Conservation (phyloP, 2,797 vertebrate species). For the Pelodytes ibericus region DNA sequence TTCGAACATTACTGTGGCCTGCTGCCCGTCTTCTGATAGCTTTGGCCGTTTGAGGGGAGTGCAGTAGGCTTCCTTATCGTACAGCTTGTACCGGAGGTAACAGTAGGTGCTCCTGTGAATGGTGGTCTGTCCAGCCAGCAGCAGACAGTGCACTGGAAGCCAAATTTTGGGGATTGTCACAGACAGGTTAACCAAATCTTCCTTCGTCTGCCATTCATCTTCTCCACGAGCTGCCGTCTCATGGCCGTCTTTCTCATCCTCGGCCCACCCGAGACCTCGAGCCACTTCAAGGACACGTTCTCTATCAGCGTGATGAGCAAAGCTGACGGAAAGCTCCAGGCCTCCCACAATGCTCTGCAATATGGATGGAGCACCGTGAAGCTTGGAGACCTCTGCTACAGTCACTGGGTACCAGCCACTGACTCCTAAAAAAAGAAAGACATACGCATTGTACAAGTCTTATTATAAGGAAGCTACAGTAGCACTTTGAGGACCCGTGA, state of each 20-base stretch:
- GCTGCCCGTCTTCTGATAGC: constrained; percentile 61
- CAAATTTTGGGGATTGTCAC: constrained; percentile 82
- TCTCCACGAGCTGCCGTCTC: constrained; percentile 60
- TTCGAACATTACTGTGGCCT: constrained; percentile 76
- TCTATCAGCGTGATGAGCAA: constrained; percentile 81
- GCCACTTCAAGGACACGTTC: constrained; percentile 83
- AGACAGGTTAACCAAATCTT: constrained; percentile 65
- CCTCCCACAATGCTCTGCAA: constrained; percentile 81
- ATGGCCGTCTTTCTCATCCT: constrained; percentile 31
- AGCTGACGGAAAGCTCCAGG: constrained; percentile 83
- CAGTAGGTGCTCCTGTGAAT: constrained; percentile 80
- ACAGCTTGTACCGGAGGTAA: constrained; percentile 92
- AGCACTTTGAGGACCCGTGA: no score
- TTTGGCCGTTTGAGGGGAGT: constrained; percentile 82
- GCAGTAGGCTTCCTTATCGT: constrained; percentile 80
- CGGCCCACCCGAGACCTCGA: constrained; percentile 77
- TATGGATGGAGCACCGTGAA: neutral
- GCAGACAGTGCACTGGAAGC: constrained; percentile 83
- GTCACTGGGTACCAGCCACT: constrained; percentile 89
- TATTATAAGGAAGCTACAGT: no score
- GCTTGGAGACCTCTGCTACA: constrained; percentile 62
- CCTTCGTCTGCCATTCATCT: constrained; percentile 42
- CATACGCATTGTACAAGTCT: no score
- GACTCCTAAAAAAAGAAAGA: constrained; percentile 76
- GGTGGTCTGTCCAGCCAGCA: constrained; percentile 76